Conservation (phyloP, 2,888 invertebrate species). For the Lasioglossum morio region DNA sequence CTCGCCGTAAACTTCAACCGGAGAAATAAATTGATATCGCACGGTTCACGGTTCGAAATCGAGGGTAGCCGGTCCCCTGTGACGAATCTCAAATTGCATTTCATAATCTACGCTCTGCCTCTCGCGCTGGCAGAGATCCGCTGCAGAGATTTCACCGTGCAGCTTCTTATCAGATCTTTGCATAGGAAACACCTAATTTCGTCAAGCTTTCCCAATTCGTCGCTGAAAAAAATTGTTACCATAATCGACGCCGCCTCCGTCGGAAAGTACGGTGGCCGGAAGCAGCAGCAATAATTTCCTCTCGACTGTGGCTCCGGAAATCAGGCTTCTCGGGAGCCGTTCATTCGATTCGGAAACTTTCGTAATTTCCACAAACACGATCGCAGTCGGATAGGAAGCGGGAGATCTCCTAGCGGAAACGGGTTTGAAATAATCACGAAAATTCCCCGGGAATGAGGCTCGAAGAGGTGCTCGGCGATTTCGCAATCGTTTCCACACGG, state of each 20-base stretch:
- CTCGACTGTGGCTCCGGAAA: background rate
- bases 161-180: background rate
- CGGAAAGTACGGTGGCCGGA: background rate
- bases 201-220: background rate
- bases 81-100: constrained; percentile 26
- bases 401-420: constrained; percentile 17
- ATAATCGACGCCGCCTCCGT: background rate
- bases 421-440: constrained; percentile 45
- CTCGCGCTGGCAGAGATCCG: background rate
- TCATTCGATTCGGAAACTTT: background rate
- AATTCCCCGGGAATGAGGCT: constrained; percentile 36
- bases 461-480: background rate
- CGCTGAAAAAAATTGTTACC: background rate
- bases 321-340: background rate
- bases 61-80: constrained; percentile 14
- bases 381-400: background rate
- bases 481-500: constrained; percentile 41
- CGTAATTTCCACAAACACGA: constrained; percentile 1
- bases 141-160: background rate
- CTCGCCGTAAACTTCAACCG: constrained; percentile 26
- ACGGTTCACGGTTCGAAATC: constrained; percentile 30
- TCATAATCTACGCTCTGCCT: background rate
- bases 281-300: background rate
- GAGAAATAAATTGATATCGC: constrained; percentile 46
- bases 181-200: background rate